Evolutionary conservation across 2,888 invertebrate genomes (phyloP), one percentile per base, ranked within the genome.

Genomic region (Chironomus riparius): DNA sequence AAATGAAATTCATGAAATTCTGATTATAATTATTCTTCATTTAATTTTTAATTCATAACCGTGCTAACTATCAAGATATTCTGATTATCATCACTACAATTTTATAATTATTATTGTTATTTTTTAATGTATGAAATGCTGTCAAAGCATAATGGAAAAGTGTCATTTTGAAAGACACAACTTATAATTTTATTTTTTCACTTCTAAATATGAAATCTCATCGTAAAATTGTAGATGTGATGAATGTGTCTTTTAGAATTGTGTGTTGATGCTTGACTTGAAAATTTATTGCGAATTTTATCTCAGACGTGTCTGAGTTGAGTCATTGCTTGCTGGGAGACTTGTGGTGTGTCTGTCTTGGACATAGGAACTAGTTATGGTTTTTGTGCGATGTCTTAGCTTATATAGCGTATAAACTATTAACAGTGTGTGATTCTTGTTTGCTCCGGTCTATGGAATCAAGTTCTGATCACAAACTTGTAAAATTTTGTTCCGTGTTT

Each of bases 1-100:
- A 61, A 74, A 74, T 68, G 47, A 47, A 65, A 74, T 74, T 74
- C 74, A 74, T 74, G 74, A 74, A 68, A 74, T 68, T 74, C 74
- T 74, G 48, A 71, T 70, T 70, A 56, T 56, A 18, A 56, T 56
- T 56, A 56, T 56, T 56, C 38, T 24, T 65, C 65, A 65, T 65
- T 65, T 65, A 24, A 65, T 24, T 65, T 65, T 10, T 10, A 65
- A 65, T 65, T 65, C 65, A 65, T 24, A 21, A 56, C 56, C n/a
- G 38, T 38, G 38, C 38, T 38, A 38, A 38, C 38, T 38, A 38
- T 38, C 38, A 38, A 38, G 38, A 38, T 38, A 18, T 15, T 56
- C 56, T 56, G 56, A 56, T 15, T 18, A 18, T 18, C 7, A 56
- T 56, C 56, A 18, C 15, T 15, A 7, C 56, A 15, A 56, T 15